Conservation (phyloP, 2,888 invertebrate genomes). For the Synanthedon vespiformis region DNA sequence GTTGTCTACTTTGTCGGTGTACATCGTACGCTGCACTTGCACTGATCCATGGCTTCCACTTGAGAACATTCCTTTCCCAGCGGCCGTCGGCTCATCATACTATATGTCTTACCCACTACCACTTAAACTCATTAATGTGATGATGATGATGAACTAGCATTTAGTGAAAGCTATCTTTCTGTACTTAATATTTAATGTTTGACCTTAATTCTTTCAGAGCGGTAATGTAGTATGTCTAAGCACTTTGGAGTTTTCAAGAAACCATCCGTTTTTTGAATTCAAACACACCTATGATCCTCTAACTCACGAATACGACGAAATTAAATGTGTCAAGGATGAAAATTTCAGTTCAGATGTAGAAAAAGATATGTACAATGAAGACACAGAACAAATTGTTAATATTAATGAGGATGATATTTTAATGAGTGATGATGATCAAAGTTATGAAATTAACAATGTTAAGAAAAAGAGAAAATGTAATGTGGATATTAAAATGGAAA, state of each 20-base stretch:
- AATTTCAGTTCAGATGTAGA: not conserved
- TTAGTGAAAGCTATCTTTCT: too few species aligned
- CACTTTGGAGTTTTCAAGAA: conserved; percentile 5
- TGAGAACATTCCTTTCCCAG: too few species aligned
- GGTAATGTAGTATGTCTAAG: conserved; percentile 9
- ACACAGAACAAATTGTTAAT: not conserved
- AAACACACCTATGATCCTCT: conserved; percentile 8
- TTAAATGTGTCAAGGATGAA: conserved; percentile 2
- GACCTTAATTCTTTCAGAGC: conserved; percentile 7
- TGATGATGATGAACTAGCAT: too few species aligned
- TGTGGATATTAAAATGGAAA: conserved; percentile 2
- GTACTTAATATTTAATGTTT: too few species aligned
- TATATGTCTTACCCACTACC: too few species aligned
- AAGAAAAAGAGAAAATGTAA: not conserved
- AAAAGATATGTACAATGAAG: not conserved
- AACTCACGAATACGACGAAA: not conserved
- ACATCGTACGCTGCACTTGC: too few species aligned
- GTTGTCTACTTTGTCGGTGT: too few species aligned
- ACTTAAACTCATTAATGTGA: too few species aligned
- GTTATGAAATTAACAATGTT: conserved; percentile 1
- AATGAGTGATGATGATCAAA: not conserved
- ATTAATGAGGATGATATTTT: not conserved
- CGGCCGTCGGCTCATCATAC: too few species aligned
- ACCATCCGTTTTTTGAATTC: conserved; percentile 8
- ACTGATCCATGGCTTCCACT: too few species aligned